phyloP scores from a whole-genome alignment of 2,113 vertebrate species.

The Eupsittula cactorum region DNA sequence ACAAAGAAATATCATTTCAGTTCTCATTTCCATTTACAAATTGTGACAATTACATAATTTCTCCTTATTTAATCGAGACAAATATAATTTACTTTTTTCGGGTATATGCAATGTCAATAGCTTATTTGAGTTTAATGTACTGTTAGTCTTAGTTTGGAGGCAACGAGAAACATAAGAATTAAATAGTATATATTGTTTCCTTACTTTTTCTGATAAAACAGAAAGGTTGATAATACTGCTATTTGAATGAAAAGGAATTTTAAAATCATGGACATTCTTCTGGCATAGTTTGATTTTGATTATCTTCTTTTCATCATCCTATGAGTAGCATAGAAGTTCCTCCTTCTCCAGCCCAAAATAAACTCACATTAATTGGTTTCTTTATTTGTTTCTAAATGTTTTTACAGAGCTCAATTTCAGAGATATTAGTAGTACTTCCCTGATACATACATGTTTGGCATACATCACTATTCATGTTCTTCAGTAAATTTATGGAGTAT shows the following conservation, averaged over 20 bases:
- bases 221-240: background rate
- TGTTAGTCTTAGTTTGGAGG: background rate
- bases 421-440: background rate
- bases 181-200: background rate
- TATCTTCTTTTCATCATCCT: background rate
- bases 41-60: background rate
- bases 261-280: background rate
- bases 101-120: background rate
- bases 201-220: background rate
- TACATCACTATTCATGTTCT: background rate
- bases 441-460: background rate
- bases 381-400: background rate
- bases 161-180: background rate
- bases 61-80: background rate
- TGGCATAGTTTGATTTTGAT: background rate
- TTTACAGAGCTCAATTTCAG: background rate
- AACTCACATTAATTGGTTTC: background rate
- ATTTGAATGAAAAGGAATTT: background rate
- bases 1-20: background rate
- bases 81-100: background rate
- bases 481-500: background rate
- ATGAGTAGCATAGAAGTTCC: background rate
- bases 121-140: background rate
- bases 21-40: conserved; percentile 41
- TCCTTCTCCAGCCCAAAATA: background rate